phyloP scores from a whole-genome alignment of 2,797 vertebrate genomes.

The Pseudocheirus occidentalis region DNA sequence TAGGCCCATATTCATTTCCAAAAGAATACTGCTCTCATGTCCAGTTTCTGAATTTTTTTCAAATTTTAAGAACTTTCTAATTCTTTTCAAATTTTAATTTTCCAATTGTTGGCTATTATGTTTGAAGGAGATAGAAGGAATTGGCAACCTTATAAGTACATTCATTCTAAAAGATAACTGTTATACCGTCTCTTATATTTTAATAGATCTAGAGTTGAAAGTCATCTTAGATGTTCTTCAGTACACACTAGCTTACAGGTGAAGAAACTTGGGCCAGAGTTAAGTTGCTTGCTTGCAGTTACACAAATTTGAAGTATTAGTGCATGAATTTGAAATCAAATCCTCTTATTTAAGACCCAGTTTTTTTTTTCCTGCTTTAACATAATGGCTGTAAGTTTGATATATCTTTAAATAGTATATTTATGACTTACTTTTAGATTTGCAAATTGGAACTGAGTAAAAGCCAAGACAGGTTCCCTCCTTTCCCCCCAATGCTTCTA shows the following conservation, averaged over 20 bases:
- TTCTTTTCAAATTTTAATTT: not conserved
- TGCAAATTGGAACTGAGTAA: not conserved
- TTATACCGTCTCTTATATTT: not conserved
- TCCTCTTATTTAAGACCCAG: not conserved
- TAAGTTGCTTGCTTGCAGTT: not conserved
- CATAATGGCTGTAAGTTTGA: not conserved
- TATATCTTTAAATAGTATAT: not conserved
- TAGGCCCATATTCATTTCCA: not conserved
- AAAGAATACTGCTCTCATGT: not conserved
- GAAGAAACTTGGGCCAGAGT: not conserved
- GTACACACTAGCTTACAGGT: not conserved
- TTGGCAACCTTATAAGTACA: not conserved
- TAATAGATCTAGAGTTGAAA: not conserved
- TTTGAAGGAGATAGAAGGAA: not conserved
- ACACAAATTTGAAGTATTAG: not conserved
- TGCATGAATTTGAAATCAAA: not conserved
- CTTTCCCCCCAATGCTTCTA: not conserved
- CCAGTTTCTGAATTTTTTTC: not conserved
- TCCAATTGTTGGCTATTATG: not conserved
- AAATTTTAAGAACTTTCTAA: not conserved
- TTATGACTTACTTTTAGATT: not conserved
- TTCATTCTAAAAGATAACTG: not conserved
- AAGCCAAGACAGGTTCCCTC: not conserved
- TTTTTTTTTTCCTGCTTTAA: not conserved
- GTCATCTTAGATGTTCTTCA: not conserved